Evolutionary conservation across 2,113 vertebrate genomes (phyloP).

Genomic region (Labeo catla): DNA sequence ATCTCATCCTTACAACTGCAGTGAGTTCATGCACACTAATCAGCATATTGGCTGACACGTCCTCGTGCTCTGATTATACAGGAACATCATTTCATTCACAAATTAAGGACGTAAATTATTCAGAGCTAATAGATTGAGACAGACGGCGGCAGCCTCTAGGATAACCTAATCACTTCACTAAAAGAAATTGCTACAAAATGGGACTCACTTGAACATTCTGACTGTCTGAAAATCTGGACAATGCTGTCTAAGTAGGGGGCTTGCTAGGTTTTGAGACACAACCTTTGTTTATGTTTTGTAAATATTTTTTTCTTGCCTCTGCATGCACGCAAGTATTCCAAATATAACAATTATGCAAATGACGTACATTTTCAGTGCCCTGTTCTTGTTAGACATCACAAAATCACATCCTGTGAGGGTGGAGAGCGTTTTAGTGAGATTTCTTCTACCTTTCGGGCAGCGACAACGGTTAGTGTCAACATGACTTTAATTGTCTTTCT

Average conservation of each 20-base stretch:
- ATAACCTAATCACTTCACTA: conserved; percentile 30
- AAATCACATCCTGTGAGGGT: not conserved
- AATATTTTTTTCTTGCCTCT: not conserved
- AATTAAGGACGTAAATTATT: conserved; percentile 93
- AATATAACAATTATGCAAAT: not conserved
- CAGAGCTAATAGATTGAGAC: conserved; percentile 70
- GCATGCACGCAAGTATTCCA: not conserved
- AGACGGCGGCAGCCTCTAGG: conserved; percentile 15
- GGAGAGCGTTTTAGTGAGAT: not conserved
- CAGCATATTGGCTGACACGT: conserved; percentile 89
- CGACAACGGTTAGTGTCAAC: conserved; percentile 16
- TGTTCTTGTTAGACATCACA: not conserved
- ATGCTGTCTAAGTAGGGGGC: not conserved
- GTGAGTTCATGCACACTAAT: conserved; percentile 13
- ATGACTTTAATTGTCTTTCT: conserved; percentile 25
- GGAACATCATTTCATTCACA: conserved; percentile 90
- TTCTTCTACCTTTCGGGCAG: conserved; percentile 11
- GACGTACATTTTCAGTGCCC: not conserved
- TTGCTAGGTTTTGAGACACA: not conserved
- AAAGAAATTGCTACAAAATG: conserved; percentile 4
- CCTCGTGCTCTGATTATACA: conserved; percentile 88
- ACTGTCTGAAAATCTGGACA: not conserved
- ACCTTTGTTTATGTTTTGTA: not conserved
- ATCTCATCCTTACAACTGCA: not conserved
- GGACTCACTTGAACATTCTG: conserved; percentile 4